These are phyloP conservation scores for Xanthostigma xanthostigma DNA, from an alignment of 2,888 invertebrate species.

Conservation along the genomic window DNA sequence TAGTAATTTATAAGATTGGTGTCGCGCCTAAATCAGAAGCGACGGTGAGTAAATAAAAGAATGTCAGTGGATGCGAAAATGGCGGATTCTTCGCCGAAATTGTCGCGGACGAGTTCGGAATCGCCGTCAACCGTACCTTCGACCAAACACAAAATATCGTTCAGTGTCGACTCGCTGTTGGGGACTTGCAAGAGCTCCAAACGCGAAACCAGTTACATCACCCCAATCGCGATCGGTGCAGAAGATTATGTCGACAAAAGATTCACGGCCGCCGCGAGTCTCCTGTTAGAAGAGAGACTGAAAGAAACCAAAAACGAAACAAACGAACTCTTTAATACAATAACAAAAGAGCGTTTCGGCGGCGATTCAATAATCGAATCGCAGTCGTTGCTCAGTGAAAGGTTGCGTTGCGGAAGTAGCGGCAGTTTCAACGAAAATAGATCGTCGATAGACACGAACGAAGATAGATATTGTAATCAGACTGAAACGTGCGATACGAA, in stretches of 20 bases:
- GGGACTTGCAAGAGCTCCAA: constrained; percentile 17
- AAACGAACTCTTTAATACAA: not conserved
- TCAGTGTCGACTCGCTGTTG: constrained; percentile 55
- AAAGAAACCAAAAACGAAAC: not conserved
- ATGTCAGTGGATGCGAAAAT: not conserved
- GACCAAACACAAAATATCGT: constrained; percentile 52
- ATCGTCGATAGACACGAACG: not conserved
- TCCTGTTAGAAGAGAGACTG: constrained; percentile 6
- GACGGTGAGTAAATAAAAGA: constrained; percentile 11
- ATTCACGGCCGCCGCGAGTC: constrained; percentile 6
- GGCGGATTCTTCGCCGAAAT: not conserved
- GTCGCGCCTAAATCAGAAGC: too few relatives aligned
- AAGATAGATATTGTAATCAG: not conserved
- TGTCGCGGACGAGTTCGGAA: not conserved
- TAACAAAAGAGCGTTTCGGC: not conserved
- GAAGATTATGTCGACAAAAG: constrained; percentile 13
- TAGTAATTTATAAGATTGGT: too few relatives aligned
- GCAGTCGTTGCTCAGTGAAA: not conserved
- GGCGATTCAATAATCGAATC: too few relatives aligned
- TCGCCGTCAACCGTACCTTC: constrained; percentile 18
- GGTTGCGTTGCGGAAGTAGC: not conserved
- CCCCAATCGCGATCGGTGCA: constrained; percentile 5
- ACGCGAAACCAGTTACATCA: constrained; percentile 8
- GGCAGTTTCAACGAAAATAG: not conserved
- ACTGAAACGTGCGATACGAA: not conserved